A percentile compares a stretch with the other conserved stretches of the same genome.
phyloP scores from a whole-genome alignment of 2,888 invertebrate genomes.

The Anagyrus pseudococci region DNA sequence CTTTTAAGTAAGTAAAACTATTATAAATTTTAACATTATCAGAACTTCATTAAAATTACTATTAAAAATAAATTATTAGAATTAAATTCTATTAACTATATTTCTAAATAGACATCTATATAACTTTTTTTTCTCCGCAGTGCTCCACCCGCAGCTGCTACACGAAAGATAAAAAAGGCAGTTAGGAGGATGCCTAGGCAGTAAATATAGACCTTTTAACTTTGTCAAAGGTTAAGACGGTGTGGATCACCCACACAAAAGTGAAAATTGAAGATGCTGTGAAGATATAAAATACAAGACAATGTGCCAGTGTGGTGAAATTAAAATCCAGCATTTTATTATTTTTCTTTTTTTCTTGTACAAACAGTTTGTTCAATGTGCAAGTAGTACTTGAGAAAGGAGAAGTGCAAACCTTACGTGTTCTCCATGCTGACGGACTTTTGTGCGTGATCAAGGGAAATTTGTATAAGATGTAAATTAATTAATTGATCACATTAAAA shows the following conservation, averaged over 20 bases:
- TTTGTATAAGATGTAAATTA: slow-evolving; percentile 56
- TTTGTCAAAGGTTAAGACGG: background rate
- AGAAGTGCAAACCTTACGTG: slow-evolving; percentile 9
- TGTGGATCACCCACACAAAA: slow-evolving; percentile 2
- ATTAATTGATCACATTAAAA: slow-evolving; percentile 44
- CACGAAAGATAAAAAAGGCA: slow-evolving; percentile 62
- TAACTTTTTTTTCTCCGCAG: slow-evolving; percentile 40
- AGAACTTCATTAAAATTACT: background rate
- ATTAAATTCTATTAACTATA: background rate
- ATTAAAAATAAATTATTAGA: background rate
- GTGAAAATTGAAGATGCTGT: slow-evolving; percentile 18
- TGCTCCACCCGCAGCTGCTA: slow-evolving; percentile 48
- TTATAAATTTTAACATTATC: background rate
- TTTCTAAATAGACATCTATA: slow-evolving; percentile 5
- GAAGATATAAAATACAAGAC: background rate
- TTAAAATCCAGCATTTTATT: slow-evolving; percentile 11
- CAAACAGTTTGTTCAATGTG: slow-evolving; percentile 24
- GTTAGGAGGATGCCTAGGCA: slow-evolving; percentile 59
- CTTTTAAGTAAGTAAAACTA: slow-evolving; percentile 61
- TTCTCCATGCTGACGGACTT: slow-evolving; percentile 20
- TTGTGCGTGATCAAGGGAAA: slow-evolving; percentile 27
- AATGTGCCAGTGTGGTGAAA: slow-evolving; percentile 18
- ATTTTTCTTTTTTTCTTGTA: slow-evolving; percentile 20
- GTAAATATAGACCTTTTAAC: slow-evolving; percentile 36
- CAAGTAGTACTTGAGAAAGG: slow-evolving; percentile 21